These are phyloP conservation scores for Sakesphorus luctuosus DNA, from an alignment of 2,113 vertebrate species.

Conservation along the genomic window DNA sequence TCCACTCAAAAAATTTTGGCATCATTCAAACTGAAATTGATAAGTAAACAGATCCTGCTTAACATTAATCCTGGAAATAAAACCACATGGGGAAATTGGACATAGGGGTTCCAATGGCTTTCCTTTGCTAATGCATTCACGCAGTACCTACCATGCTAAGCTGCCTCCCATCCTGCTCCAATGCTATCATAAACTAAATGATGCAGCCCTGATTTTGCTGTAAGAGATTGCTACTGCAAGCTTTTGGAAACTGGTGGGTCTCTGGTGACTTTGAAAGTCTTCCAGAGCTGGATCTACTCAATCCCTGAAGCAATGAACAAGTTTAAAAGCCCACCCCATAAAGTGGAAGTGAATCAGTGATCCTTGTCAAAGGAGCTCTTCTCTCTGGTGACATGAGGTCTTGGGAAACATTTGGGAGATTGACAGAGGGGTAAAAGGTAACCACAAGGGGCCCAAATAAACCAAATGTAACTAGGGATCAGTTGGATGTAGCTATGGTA, in stretches of 20 bases:
- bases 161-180: background rate
- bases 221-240: background rate
- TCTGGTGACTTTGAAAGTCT: background rate
- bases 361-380: background rate
- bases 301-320: background rate
- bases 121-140: background rate
- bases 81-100: background rate
- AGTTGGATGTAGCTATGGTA: background rate
- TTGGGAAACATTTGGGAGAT: background rate
- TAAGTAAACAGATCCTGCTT: background rate
- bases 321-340: background rate
- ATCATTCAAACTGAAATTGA: background rate
- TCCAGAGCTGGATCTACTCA: background rate
- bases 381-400: background rate
- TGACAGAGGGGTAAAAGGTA: background rate
- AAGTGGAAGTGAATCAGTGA: background rate
- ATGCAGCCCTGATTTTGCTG: background rate
- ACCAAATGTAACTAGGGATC: background rate
- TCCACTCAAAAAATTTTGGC: slow-evolving; percentile 10
- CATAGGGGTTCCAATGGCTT: background rate
- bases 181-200: background rate
- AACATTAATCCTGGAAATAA: background rate
- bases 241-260: background rate
- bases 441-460: background rate
- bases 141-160: background rate